These are phyloP conservation scores for Halcyon chelicuti DNA, from an alignment of 2,797 vertebrate genomes.

Conservation along the genomic window DNA sequence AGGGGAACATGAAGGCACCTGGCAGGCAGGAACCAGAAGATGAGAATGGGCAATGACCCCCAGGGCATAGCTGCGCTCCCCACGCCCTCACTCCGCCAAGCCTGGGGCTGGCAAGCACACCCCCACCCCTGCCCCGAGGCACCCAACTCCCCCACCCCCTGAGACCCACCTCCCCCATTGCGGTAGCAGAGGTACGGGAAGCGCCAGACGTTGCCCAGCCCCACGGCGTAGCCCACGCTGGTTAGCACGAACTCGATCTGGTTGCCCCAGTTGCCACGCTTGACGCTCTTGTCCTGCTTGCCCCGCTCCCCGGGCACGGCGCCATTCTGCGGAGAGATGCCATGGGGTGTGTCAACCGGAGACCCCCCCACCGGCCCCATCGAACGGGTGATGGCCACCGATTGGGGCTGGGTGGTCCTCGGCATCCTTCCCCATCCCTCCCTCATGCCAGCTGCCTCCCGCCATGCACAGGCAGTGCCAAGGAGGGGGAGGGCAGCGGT, in stretches of 20 bases:
- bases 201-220: conserved; percentile 98
- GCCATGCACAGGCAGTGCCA: neutral
- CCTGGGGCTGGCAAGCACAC: neutral
- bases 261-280: conserved; percentile 98
- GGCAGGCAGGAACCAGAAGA: neutral
- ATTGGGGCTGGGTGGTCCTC: neutral
- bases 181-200: conserved; percentile 99
- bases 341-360: neutral
- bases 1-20: conserved; percentile 99
- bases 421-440: neutral
- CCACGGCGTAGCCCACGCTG: conserved; percentile 98
- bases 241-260: conserved; percentile 99
- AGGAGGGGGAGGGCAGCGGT: neutral
- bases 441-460: neutral
- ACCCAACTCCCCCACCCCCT: fast-evolving
- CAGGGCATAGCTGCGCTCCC: fast-evolving
- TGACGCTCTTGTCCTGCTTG: conserved; percentile 92
- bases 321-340: conserved; percentile 88
- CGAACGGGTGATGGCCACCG: neutral
- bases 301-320: conserved; percentile 92
- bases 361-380: neutral
- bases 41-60: neutral
- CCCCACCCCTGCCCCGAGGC: neutral
- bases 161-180: conserved; percentile 93
- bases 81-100: neutral